Evolutionary conservation across 1,140 invertebrate genomes (phyloP).

Genomic region (Aethina tumida): DNA sequence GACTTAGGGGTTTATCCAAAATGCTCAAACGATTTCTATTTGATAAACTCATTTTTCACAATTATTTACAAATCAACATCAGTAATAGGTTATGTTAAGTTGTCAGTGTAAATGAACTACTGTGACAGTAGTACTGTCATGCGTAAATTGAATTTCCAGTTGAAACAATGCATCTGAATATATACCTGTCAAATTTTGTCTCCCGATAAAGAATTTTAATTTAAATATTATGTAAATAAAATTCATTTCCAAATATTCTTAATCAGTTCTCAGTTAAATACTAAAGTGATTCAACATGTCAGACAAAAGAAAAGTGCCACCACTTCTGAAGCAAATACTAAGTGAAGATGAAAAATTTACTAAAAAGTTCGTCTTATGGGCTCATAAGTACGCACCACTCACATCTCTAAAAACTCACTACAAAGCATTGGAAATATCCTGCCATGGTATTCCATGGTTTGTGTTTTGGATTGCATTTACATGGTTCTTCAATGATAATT

Average conservation of each 20-base stretch:
- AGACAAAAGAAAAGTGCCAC: too few relatives aligned
- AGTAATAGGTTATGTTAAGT: neutral
- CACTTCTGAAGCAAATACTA: too few relatives aligned
- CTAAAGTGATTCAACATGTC: too few relatives aligned
- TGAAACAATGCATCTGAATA: too few relatives aligned
- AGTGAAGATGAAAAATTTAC: slow-evolving; percentile 57
- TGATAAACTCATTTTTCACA: slow-evolving; percentile 34
- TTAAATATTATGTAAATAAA: too few relatives aligned
- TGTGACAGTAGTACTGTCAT: too few relatives aligned
- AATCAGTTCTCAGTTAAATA: too few relatives aligned
- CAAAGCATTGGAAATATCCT: slow-evolving; percentile 65
- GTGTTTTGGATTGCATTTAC: slow-evolving; percentile 60
- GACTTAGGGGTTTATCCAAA: slow-evolving; percentile 83
- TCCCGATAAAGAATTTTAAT: too few relatives aligned
- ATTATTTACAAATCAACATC: neutral
- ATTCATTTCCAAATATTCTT: too few relatives aligned
- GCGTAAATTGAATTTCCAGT: too few relatives aligned
- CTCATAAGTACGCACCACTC: slow-evolving; percentile 47
- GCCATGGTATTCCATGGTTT: slow-evolving; percentile 84
- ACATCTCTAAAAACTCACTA: slow-evolving; percentile 50
- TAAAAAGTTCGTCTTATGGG: slow-evolving; percentile 47
- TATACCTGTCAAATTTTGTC: too few relatives aligned
- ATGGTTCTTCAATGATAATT: slow-evolving; percentile 55
- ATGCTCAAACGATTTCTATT: slow-evolving; percentile 65
- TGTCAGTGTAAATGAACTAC: too few relatives aligned